Conservation (phyloP, 2,113 vertebrate species). For the Cephalopterus ornatus region DNA sequence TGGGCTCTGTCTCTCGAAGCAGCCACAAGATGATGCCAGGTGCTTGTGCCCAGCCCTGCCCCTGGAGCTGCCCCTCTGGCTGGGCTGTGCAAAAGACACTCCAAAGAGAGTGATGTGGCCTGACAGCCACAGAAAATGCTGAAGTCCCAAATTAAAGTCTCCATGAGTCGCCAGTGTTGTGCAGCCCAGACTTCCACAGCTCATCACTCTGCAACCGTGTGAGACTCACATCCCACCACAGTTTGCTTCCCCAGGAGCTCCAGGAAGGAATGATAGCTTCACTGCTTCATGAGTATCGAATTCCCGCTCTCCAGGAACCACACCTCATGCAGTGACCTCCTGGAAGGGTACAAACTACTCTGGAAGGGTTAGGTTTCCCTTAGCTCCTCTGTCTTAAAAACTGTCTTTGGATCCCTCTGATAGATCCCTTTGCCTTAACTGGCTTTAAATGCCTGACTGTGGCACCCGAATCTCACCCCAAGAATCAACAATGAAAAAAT, state of each 20-base stretch:
- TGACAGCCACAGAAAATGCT: neutral
- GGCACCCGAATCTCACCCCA: neutral
- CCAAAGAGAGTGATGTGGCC: neutral
- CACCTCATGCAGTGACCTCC: neutral
- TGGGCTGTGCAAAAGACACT: neutral
- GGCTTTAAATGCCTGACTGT: neutral
- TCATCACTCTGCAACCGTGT: neutral
- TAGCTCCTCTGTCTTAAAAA: neutral
- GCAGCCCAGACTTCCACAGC: neutral
- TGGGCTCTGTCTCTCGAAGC: neutral
- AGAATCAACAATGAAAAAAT: neutral
- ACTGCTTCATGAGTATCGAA: neutral
- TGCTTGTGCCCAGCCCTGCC: neutral
- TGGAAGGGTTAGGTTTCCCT: neutral
- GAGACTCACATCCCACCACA: neutral
- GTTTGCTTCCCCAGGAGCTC: neutral
- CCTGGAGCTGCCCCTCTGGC: neutral
- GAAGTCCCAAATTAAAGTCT: neutral
- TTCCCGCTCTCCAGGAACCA: neutral
- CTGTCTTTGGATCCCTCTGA: neutral
- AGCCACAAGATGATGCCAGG: neutral
- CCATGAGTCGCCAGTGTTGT: neutral
- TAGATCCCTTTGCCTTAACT: neutral
- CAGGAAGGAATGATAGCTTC: neutral
- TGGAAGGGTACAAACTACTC: neutral